A percentile compares a stretch with the other conserved stretches of the same genome.
These are phyloP conservation scores for Amazonetta brasiliensis DNA, from an alignment of 2,797 vertebrate species.

Conservation along the genomic window DNA sequence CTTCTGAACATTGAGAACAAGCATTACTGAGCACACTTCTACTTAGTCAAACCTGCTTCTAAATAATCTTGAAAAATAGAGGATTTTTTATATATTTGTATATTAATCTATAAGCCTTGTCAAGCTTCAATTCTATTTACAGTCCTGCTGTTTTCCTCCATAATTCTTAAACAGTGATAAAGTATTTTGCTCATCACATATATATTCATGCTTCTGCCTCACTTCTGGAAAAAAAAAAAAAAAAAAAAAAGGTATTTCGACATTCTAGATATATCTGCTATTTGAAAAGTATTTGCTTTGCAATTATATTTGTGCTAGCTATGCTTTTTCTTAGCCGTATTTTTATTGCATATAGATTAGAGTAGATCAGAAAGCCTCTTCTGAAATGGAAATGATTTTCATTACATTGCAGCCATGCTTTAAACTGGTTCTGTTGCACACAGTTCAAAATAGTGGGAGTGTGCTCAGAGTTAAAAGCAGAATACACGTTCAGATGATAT, in stretches of 20 bases:
- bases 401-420: not conserved
- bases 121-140: not conserved
- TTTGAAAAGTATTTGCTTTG: conserved; percentile 7
- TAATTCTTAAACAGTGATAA: not conserved
- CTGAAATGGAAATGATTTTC: conserved; percentile 15
- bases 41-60: not conserved
- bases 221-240: conserved; percentile 22
- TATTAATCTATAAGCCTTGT: not conserved
- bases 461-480: not conserved
- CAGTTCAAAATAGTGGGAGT: not conserved
- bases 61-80: not conserved
- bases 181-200: not conserved
- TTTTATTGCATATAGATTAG: not conserved
- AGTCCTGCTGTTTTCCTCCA: not conserved
- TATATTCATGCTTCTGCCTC: not conserved
- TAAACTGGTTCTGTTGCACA: not conserved
- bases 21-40: not conserved
- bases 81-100: not conserved
- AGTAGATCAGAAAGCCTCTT: not conserved
- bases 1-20: not conserved
- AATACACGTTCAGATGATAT: not conserved
- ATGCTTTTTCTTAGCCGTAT: not conserved
- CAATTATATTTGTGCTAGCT: not conserved
- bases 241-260: not conserved
- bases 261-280: not conserved